Evolutionary conservation across 2,888 invertebrate genomes (phyloP), one percentile per base, ranked within the genome.

Genomic region (Drosophila birchii): DNA sequence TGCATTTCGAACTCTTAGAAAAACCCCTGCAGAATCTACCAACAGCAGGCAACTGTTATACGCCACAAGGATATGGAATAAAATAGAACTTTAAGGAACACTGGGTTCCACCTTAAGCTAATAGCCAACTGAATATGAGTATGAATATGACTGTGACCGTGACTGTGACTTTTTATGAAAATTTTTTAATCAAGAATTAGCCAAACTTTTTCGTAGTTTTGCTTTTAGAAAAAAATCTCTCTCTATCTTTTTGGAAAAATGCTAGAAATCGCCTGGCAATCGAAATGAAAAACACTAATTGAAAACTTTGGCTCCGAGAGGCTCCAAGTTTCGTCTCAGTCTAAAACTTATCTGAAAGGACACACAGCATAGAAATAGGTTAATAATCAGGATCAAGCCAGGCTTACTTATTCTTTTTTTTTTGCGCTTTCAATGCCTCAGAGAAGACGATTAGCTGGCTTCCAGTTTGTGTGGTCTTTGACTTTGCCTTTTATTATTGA

Each of bases 331-430:
- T 73, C 43, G 66, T 49, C 58, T 41, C 59, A 36, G 45, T 43
- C 55, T 58, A 58, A 66, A 34, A 59, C 63, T 66, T 44, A 84
- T 81, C 85, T 80, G 80, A 84, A 80, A 83, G 11, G 34, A 77
- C 32, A 77, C 32, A 79, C 54, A 56, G 62, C 76, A 79, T 57
- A 53, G 49, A 84, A 80, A 84, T 84, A 67, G 54, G 59, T 80
- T 84, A 80, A 67, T 81, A 45, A n/a, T 43, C 45, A 34, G 7
- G n/a, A 20, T 26, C 34, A 62, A 62, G 38, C 32, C 6, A 29
- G 26, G 60, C 44, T 59, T 36, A 34, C 44, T 18, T n/a, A 29
- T 29, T 16, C 6, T 16, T 39, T 44, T 23, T 4, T 16, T 36
- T 23, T 16, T 38, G 34, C 6, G 3, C 51, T 16, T 53, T 36